Evolutionary conservation across 2,113 vertebrate species (phyloP).

Genomic region (Megaceryle maxima): DNA sequence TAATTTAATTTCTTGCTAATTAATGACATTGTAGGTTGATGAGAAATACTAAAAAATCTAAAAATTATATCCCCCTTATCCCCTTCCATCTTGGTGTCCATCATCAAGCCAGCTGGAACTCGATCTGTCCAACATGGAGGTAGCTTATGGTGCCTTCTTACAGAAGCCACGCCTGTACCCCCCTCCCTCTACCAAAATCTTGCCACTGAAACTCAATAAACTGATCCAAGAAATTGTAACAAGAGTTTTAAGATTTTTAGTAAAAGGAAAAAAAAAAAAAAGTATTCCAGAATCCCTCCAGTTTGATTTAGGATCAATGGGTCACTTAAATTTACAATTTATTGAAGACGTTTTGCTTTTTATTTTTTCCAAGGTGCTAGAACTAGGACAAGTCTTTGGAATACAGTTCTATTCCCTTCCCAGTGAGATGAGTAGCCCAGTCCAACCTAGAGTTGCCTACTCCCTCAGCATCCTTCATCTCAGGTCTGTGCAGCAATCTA

Average conservation of each 20-base stretch:
- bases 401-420: not conserved
- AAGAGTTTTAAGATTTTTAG: not conserved
- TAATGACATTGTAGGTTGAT: not conserved
- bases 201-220: not conserved
- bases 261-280: not conserved
- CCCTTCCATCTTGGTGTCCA: not conserved
- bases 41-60: not conserved
- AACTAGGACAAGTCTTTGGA: not conserved
- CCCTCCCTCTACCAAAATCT: not conserved
- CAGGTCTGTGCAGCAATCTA: not conserved
- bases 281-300: not conserved
- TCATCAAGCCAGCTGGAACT: not conserved
- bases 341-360: not conserved
- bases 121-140: not conserved
- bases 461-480: not conserved
- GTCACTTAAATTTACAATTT: not conserved
- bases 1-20: not conserved
- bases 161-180: not conserved
- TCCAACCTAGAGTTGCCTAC: not conserved
- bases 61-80: not conserved
- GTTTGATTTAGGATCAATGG: not conserved
- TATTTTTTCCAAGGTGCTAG: not conserved
- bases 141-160: not conserved
- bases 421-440: not conserved
- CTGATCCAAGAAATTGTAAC: not conserved